Evolutionary conservation across 2,888 invertebrate genomes (phyloP), one percentile per base, ranked within the genome.

Genomic region (Trissolcus brochymenae): DNA sequence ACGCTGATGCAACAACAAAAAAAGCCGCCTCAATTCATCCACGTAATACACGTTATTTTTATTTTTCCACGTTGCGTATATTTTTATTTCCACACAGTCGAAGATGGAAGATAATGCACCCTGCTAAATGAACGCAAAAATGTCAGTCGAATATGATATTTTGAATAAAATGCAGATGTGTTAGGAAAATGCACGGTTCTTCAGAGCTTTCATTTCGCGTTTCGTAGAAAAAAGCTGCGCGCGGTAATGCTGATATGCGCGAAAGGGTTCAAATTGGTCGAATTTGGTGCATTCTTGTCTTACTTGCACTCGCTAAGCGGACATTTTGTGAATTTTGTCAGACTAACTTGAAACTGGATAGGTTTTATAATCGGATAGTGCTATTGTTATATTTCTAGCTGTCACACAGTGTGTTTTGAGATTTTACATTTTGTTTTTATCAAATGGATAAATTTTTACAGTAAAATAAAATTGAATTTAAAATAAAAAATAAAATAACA

Each of bases 261-360:
- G 64, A 72, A 77, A 66, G 64, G 64, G 73, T 66, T 65, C 56
- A 73, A 70, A 73, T 73, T 78, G 70, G 73, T 78, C 68, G 73
- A 61, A 73, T 73, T 78, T 78, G 51, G 77, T 72, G 77, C 77
- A 77, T 77, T 77, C 77, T 77, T 77, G 72, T 77, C 72, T 77
- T 77, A 77, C 72, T 73, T 66, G 64, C 77, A 77, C 40, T 51
- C 72, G 68, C 68, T 77, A 68, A 73, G 77, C 77, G 77, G 68
- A 76, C 76, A 76, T 76, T 73, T 77, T 68, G 77, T 68, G 72
- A 64, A 73, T 77, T 77, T 59, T 72, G 72, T 64, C 68, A 65
- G 72, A 76, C 76, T 72, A 72, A 72, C 72, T 76, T 67, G 76
- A 76, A 72, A 72, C 76, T 72, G 67, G 76, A 72, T 72, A 72